These are phyloP conservation scores for Bicyclus anynana DNA, from an alignment of 1,140 invertebrate genomes.

Conservation along the genomic window DNA sequence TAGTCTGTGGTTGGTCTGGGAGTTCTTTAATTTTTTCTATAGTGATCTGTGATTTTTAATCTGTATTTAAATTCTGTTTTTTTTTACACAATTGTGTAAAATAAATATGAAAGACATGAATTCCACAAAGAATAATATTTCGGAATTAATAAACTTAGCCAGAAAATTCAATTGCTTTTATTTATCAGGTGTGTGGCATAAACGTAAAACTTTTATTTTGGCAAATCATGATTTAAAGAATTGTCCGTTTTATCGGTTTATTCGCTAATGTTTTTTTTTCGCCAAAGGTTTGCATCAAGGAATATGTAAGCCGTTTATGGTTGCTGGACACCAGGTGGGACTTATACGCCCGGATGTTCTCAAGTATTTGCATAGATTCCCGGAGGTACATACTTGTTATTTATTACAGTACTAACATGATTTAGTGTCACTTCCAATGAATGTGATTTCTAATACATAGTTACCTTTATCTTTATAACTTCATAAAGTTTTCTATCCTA, in stretches of 20 bases:
- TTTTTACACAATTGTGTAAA: constrained; percentile 32
- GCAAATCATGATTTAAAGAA: constrained; percentile 7
- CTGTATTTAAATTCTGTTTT: neutral
- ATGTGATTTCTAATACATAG: neutral
- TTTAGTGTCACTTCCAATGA: neutral
- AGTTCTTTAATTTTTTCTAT: no score
- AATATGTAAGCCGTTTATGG: constrained; percentile 90
- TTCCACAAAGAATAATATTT: constrained; percentile 57
- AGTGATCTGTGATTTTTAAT: neutral
- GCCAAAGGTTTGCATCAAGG: constrained; percentile 83
- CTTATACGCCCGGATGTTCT: constrained; percentile 89
- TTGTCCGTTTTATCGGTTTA: constrained; percentile 44
- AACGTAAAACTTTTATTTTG: neutral
- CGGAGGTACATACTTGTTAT: constrained; percentile 80
- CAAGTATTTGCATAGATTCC: constrained; percentile 87
- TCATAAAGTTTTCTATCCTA: no score
- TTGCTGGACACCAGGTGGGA: constrained; percentile 92
- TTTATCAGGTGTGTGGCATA: constrained; percentile 82
- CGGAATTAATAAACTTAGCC: constrained; percentile 83
- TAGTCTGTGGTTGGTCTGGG: no score
- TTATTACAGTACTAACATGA: neutral
- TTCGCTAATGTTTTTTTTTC: constrained; percentile 31
- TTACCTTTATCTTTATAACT: neutral
- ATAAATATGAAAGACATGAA: constrained; percentile 69
- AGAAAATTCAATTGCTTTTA: constrained; percentile 93